A percentile compares a stretch with the other conserved stretches of the same genome.
Evolutionary conservation across 1,140 invertebrate species (phyloP).

Genomic region (Drosophila insularis): DNA sequence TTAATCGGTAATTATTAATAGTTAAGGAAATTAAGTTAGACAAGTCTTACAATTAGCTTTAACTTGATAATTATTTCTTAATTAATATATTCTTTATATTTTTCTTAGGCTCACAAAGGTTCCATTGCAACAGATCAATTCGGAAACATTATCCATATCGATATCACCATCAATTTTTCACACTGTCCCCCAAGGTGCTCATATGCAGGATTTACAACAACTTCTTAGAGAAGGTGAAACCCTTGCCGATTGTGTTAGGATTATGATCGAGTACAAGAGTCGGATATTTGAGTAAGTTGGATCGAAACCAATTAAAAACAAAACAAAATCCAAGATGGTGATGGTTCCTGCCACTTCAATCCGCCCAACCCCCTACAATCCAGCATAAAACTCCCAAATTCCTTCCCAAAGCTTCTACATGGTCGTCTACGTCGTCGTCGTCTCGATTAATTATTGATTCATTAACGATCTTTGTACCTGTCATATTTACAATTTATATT

Average conservation of each 20-base stretch:
- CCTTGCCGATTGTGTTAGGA: conserved; percentile 72
- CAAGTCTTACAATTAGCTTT: too few relatives aligned
- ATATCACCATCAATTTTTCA: conserved; percentile 78
- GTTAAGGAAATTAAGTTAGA: too few relatives aligned
- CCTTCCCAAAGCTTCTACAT: background rate
- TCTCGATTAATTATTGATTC: background rate
- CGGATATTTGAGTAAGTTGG: conserved; percentile 80
- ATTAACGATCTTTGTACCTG: conserved; percentile 23
- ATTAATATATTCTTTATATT: background rate
- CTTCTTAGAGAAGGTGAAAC: conserved; percentile 71
- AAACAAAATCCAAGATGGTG: conserved; percentile 38
- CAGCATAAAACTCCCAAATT: background rate
- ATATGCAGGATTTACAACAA: conserved; percentile 67
- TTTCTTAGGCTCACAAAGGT: conserved; percentile 69
- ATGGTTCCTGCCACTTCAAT: conserved; percentile 23
- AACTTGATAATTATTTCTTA: too few relatives aligned
- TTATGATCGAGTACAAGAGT: conserved; percentile 79
- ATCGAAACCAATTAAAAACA: background rate
- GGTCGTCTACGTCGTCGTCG: background rate
- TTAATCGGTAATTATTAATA: conserved; percentile 67
- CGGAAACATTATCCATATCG: conserved; percentile 74
- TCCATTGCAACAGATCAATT: conserved; percentile 73
- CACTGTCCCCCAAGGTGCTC: conserved; percentile 63
- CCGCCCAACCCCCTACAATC: too few relatives aligned
- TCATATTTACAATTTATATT: conserved; percentile 5